A percentile compares a stretch with the other conserved stretches of the same genome.
These are phyloP conservation scores for Cheilosia grossa DNA, from an alignment of 2,888 invertebrate species.

Conservation along the genomic window DNA sequence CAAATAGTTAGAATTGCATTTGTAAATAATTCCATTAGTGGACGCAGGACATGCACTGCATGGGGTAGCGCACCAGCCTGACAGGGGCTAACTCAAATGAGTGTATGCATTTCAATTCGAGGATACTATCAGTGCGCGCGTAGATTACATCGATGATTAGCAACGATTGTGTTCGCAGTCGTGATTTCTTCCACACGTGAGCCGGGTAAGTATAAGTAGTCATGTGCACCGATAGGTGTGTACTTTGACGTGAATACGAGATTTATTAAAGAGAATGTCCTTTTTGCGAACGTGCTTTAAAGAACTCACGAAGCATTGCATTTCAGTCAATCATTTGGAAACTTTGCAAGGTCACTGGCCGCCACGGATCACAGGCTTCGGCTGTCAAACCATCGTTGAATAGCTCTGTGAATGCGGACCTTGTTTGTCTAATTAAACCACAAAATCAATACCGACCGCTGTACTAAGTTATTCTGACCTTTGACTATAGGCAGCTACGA, in stretches of 20 bases:
- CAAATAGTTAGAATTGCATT: constrained; percentile 64
- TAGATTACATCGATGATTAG: constrained; percentile 68
- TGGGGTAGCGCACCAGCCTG: constrained; percentile 4
- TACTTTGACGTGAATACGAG: constrained; percentile 13
- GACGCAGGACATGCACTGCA: constrained; percentile 25
- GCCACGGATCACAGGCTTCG: constrained; percentile 10
- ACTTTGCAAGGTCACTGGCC: constrained; percentile 38
- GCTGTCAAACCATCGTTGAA: constrained; percentile 7
- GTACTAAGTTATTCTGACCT: constrained; percentile 71
- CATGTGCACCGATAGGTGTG: constrained; percentile 4
- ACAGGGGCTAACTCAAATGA: constrained; percentile 46
- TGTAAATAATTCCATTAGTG: constrained; percentile 63
- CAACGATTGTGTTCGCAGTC: constrained; percentile 26
- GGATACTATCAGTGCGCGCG: constrained; percentile 67
- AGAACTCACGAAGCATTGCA: too few relatives aligned
- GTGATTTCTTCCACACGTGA: background rate
- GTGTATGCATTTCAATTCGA: constrained; percentile 70
- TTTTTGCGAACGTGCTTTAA: constrained; percentile 10
- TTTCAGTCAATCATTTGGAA: background rate
- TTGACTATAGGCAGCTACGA: constrained; percentile 62
- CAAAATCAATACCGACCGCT: constrained; percentile 66
- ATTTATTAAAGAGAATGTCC: constrained; percentile 21
- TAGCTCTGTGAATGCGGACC: constrained; percentile 21
- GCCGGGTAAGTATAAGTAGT: background rate
- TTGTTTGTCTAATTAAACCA: constrained; percentile 74